phyloP scores from a whole-genome alignment of 1,140 invertebrate species.

The Heterodera schachtii region DNA sequence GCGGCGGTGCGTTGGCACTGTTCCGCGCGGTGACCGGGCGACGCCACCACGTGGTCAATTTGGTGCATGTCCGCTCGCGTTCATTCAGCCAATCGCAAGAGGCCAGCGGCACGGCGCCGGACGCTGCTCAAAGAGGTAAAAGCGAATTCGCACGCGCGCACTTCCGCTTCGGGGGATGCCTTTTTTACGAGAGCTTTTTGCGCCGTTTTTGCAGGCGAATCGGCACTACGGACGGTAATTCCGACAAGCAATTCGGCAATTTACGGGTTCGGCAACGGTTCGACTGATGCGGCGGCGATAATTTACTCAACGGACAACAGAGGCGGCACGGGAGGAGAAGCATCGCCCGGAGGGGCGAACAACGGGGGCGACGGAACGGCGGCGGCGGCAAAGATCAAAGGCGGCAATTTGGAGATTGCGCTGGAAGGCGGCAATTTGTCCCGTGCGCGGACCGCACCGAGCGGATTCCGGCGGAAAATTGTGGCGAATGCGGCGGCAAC shows the following conservation, averaged over 20 bases:
- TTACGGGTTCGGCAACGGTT: background rate
- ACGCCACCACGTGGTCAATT: slow-evolving; percentile 48
- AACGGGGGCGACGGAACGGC: background rate
- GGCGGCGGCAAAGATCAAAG: background rate
- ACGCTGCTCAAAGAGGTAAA: no score
- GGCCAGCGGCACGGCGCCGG: background rate
- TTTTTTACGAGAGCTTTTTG: no score
- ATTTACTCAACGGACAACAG: background rate
- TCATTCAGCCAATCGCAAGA: slow-evolving; percentile 52
- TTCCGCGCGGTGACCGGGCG: slow-evolving; percentile 35
- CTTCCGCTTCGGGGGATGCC: no score
- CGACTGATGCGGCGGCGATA: background rate
- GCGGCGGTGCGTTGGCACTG: background rate
- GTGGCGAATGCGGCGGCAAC: background rate
- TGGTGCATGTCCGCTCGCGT: slow-evolving; percentile 56
- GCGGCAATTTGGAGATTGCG: background rate
- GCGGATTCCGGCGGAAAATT: slow-evolving; percentile 22
- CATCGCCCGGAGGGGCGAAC: background rate
- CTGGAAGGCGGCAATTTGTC: background rate
- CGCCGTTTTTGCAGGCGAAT: no score
- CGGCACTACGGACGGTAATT: background rate
- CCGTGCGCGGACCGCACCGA: slow-evolving; percentile 22
- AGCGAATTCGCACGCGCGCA: no score
- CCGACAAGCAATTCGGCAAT: background rate
- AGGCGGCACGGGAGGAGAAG: background rate